Percentiles rank a stretch among this genome's conserved stretches.
Conservation (phyloP, 2,113 vertebrate species). For the Diadophis punctatus region DNA sequence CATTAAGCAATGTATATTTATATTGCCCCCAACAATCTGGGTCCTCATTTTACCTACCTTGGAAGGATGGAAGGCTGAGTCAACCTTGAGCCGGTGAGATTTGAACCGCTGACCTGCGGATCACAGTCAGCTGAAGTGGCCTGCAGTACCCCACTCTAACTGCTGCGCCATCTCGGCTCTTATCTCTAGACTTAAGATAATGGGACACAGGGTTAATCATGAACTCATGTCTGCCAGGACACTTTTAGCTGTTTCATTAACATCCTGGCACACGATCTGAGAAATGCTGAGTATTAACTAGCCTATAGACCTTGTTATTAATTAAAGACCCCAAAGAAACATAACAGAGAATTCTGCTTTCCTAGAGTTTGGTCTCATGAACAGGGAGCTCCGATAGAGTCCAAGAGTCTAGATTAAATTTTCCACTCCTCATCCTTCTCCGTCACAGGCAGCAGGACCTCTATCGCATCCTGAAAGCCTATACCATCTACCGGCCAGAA, state of each 20-base stretch:
- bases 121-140: no score
- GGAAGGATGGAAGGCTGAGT: no score
- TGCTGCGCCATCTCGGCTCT: no score
- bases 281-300: background rate
- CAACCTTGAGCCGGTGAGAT: no score
- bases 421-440: background rate
- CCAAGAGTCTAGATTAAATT: background rate
- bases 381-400: background rate
- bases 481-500: conserved; percentile 84
- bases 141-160: no score
- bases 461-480: conserved; percentile 87
- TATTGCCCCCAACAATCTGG: no score
- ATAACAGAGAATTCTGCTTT: no score
- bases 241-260: background rate
- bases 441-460: conserved; percentile 83
- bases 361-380: no score
- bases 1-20: no score
- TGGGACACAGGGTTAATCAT: background rate
- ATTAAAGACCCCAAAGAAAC: background rate
- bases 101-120: no score
- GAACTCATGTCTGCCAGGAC: background rate
- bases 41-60: no score
- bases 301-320: background rate
- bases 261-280: background rate
- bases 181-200: background rate